phyloP scores from a whole-genome alignment of 2,113 vertebrate species.

The Protobothrops mucrosquamatus region DNA sequence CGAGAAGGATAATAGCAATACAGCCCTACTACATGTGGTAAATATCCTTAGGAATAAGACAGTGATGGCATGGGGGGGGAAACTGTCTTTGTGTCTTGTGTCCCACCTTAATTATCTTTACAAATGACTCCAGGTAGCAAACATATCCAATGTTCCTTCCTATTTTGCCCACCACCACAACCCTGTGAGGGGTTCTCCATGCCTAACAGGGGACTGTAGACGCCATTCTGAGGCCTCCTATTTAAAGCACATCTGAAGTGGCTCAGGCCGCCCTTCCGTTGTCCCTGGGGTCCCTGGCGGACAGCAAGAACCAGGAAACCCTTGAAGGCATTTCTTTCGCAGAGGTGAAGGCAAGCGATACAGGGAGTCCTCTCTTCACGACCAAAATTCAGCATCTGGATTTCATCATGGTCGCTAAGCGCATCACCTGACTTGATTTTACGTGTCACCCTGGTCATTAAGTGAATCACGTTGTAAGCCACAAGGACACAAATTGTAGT shows the following conservation, averaged over 20 bases:
- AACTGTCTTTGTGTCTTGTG: too few relatives aligned
- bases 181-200: neutral
- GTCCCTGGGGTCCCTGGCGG: too few relatives aligned
- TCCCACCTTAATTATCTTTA: neutral
- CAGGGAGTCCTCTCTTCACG: neutral
- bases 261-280: neutral
- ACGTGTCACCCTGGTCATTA: neutral
- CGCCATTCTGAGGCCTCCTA: too few relatives aligned
- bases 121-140: neutral
- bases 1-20: too few relatives aligned
- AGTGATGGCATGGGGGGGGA: neutral
- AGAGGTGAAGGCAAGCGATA: too few relatives aligned
- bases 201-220: neutral
- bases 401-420: neutral
- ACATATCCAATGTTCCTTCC: neutral
- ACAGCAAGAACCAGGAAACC: too few relatives aligned
- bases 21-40: neutral
- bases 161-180: neutral
- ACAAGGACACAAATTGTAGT: neutral
- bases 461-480: neutral
- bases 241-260: neutral
- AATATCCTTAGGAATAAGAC: neutral
- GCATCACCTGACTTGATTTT: neutral
- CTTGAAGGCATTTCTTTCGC: too few relatives aligned
- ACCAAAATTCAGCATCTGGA: neutral